Evolutionary conservation across 2,888 invertebrate species (phyloP).

Genomic region (Harpalus rufipes): DNA sequence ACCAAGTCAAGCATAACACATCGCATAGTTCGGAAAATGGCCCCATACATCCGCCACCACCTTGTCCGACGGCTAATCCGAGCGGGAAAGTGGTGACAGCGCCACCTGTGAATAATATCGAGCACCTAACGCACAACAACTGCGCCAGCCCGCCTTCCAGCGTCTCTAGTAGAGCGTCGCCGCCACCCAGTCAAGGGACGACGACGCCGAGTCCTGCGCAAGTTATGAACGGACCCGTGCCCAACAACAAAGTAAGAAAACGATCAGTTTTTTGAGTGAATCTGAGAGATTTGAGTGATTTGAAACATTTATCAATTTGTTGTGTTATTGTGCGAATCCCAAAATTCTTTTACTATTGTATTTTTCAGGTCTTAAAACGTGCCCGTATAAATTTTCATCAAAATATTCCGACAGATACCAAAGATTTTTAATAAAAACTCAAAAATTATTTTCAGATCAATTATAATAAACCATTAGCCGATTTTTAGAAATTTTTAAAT

Average conservation of each 20-base stretch:
- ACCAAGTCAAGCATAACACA: constrained; percentile 76
- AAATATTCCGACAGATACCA: too few species aligned
- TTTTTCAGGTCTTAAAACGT: too few species aligned
- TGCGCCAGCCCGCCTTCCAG: constrained; percentile 76
- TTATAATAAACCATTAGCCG: too few species aligned
- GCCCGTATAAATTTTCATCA: too few species aligned
- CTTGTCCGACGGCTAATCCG: constrained; percentile 68
- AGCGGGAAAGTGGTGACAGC: constrained; percentile 66
- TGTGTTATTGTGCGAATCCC: too few species aligned
- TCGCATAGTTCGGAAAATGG: constrained; percentile 77
- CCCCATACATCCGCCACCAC: constrained; percentile 57
- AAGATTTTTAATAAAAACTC: too few species aligned
- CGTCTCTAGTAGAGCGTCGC: constrained; percentile 80
- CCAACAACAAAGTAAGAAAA: constrained; percentile 73
- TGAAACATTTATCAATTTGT: too few species aligned
- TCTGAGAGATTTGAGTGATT: too few species aligned
- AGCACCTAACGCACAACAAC: constrained; percentile 71
- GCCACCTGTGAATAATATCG: constrained; percentile 67
- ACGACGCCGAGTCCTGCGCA: constrained; percentile 71
- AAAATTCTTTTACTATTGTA: too few species aligned
- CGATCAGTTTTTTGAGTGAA: too few species aligned
- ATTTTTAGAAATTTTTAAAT: too few species aligned
- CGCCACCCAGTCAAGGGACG: constrained; percentile 75
- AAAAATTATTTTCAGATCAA: too few species aligned
- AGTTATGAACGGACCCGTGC: constrained; percentile 78